These are phyloP conservation scores for Macaca nemestrina DNA, from an alignment of 2,113 vertebrate species.

Conservation along the genomic window DNA sequence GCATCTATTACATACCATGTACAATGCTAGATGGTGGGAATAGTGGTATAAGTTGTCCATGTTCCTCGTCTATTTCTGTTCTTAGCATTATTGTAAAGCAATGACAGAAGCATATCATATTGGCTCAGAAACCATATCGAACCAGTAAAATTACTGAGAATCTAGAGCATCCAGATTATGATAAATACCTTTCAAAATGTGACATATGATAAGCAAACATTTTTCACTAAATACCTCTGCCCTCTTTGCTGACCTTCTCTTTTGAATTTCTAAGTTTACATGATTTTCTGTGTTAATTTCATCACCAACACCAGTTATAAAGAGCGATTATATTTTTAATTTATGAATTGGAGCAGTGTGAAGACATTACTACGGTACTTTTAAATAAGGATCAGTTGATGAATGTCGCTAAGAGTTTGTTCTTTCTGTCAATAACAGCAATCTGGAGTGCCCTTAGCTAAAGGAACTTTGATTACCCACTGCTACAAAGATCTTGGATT, in stretches of 20 bases:
- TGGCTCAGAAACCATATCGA: neutral
- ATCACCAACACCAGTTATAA: neutral
- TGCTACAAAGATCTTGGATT: constrained; percentile 96
- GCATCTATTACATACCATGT: neutral
- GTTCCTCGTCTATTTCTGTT: neutral
- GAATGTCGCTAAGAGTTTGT: neutral
- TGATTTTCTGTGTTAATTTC: constrained; percentile 1
- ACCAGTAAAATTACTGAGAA: neutral
- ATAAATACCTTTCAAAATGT: neutral
- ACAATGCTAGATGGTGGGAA: neutral
- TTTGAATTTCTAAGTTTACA: neutral
- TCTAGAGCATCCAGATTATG: neutral
- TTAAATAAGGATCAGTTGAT: neutral
- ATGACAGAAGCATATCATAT: neutral
- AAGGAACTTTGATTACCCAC: constrained; percentile 92
- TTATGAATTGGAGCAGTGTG: neutral
- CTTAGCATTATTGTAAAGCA: neutral
- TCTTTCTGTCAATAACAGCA: constrained; percentile 82
- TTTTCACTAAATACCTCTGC: neutral
- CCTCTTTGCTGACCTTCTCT: neutral
- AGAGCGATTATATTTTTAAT: neutral
- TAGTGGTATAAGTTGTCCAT: neutral
- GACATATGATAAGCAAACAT: neutral
- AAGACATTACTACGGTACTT: neutral
- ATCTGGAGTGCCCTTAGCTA: constrained; percentile 93